Evolutionary conservation across 2,797 vertebrate species (phyloP), one percentile per base, ranked within the genome.

Genomic region (Babyrousa celebensis): DNA sequence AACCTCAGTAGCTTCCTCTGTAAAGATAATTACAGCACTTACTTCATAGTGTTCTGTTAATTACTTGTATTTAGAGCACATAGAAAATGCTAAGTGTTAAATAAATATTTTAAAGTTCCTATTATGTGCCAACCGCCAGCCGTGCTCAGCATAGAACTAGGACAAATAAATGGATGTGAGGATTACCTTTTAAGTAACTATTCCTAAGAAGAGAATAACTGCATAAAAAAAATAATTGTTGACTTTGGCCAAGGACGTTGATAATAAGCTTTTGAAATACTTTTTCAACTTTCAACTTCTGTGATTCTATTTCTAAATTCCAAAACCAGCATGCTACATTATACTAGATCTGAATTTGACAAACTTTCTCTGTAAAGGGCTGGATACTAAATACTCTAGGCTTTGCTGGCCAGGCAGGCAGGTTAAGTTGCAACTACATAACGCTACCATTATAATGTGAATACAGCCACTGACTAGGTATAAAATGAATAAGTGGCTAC

Each of bases 241-340:
- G 52, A 25, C 20, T 79, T 84, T 52, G 58, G 75, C 65, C 1
- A 84, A 32, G 2, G 40, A 52, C 92, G n/a, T 77, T 60, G 36
- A 74, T 29, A 83, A 63, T 11, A 29, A 8, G 12, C n/a, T 82
- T 85, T 79, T 40, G 68, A 82, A 75, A 63, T 63, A 62, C 9
- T 43, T 23, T 94, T 77, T 70, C n/a, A 67, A 17, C 17, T 92
- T 71, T 92, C 17, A 7, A 43, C 70, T 71, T 82, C 80, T 54
- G 36, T 43, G n/a, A 56, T 96, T 83, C 74, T 36, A 9, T 25
- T 90, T 78, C 52, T 68, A 15, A 90, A 88, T 96, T 82, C 43
- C 10, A 78, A 92, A 95, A 85, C 48, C 32, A 87, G 68, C 40
- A 40, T 40, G 16, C 67, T 12, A 58, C 29, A 32, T 25, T 43